Percentiles rank a stretch among this genome's conserved stretches.
phyloP scores from a whole-genome alignment of 2,113 vertebrate species.

The Hyaena hyaena region DNA sequence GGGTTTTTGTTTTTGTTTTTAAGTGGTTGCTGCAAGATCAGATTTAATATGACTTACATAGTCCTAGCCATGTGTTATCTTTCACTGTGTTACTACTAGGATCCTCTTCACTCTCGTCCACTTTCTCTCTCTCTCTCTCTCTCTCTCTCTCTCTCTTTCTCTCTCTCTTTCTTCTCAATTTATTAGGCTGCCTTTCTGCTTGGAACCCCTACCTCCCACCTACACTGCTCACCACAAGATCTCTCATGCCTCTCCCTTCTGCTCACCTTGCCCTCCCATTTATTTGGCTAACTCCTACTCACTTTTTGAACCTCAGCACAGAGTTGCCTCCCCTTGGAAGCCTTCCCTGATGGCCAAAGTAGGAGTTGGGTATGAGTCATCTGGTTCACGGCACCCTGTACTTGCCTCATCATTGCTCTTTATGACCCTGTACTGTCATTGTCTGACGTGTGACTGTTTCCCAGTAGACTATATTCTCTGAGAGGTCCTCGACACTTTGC shows the following conservation, averaged over 20 bases:
- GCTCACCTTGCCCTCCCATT: rapidly evolving
- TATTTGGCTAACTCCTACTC: background rate
- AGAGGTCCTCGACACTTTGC: background rate
- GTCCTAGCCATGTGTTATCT: background rate
- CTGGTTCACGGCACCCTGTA: background rate
- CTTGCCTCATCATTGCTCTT: background rate
- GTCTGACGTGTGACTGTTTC: background rate
- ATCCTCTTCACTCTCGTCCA: background rate
- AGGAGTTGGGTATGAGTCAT: background rate
- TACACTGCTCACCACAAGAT: rapidly evolving
- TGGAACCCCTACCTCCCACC: background rate
- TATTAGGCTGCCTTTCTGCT: background rate
- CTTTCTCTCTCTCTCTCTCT: background rate
- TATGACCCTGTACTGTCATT: too few species aligned
- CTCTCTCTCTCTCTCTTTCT: too few species aligned
- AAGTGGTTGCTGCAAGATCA: background rate
- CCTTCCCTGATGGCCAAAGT: background rate
- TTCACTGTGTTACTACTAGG: background rate
- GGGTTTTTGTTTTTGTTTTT: background rate
- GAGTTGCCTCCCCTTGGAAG: background rate
- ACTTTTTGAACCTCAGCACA: background rate
- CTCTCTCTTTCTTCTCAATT: too few species aligned
- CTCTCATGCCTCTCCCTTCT: background rate
- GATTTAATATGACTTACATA: too few species aligned
- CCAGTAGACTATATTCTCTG: background rate